Evolutionary conservation across 2,888 invertebrate genomes (phyloP).

Genomic region (Punctoribates punctum): DNA sequence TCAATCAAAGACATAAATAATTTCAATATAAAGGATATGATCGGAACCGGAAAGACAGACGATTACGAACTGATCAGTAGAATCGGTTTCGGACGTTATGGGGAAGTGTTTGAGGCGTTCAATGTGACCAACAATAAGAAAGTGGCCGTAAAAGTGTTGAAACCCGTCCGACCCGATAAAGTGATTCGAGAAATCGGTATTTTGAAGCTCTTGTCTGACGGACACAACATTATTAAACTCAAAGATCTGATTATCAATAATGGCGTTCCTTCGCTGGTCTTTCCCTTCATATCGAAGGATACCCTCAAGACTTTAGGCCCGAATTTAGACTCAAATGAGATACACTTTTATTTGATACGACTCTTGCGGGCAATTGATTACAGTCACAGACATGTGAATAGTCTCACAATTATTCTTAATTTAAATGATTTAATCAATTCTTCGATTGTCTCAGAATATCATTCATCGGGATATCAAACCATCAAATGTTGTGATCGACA

Average conservation of each 20-base stretch:
- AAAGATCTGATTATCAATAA: constrained; percentile 4
- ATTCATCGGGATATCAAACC: constrained; percentile 23
- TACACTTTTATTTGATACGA: neutral
- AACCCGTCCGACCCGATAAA: constrained; percentile 5
- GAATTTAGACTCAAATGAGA: neutral
- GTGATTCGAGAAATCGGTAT: neutral
- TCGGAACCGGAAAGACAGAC: neutral
- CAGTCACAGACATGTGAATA: neutral
- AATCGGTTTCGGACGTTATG: constrained; percentile 29
- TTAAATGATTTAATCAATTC: neutral
- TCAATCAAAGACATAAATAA: neutral
- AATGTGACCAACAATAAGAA: constrained; percentile 17
- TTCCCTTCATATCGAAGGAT: neutral
- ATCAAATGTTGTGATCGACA: constrained; percentile 21
- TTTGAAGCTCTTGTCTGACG: neutral
- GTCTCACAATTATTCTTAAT: neutral
- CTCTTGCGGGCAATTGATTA: constrained; percentile 7
- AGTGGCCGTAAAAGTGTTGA: neutral
- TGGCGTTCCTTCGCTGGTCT: neutral
- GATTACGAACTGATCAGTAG: constrained; percentile 8
- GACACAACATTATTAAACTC: constrained; percentile 5
- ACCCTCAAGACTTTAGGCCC: neutral
- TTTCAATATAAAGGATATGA: too few species aligned
- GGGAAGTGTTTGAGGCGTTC: constrained; percentile 21
- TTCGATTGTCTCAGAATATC: neutral